These are phyloP conservation scores for Pseudois nayaur DNA, from an alignment of 2,113 vertebrate species.

Conservation along the genomic window DNA sequence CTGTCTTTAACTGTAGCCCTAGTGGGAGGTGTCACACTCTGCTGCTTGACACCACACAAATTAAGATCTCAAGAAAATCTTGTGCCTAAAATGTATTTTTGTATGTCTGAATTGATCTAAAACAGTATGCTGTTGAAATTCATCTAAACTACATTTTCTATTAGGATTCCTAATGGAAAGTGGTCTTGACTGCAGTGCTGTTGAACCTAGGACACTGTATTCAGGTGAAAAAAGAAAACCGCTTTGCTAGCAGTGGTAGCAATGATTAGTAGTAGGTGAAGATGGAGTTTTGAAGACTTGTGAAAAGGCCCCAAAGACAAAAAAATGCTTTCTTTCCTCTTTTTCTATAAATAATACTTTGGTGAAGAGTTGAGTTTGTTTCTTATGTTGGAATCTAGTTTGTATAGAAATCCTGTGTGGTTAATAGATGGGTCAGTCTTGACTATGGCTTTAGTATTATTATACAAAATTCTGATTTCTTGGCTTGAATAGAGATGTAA, in stretches of 20 bases:
- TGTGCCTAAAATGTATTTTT: constrained; percentile 3
- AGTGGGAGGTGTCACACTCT: not conserved
- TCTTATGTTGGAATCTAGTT: not conserved
- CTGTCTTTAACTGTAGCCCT: not conserved
- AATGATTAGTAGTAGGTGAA: not conserved
- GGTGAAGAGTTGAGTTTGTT: constrained; percentile 10
- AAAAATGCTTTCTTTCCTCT: not conserved
- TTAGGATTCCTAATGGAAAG: not conserved
- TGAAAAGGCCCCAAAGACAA: not conserved
- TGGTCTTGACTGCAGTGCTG: not conserved
- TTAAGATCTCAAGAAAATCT: constrained; percentile 14
- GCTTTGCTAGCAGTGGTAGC: not conserved
- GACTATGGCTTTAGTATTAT: not conserved
- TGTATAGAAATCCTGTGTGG: not conserved
- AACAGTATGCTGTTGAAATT: not conserved
- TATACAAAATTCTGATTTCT: constrained; percentile 4
- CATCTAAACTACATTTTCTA: not conserved
- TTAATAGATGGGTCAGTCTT: not conserved
- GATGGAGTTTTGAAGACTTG: not conserved
- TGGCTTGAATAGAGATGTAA: constrained; percentile 30
- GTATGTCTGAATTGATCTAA: not conserved
- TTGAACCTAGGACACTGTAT: not conserved
- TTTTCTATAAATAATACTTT: not conserved
- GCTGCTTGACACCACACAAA: not conserved
- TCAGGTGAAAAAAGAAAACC: not conserved